Percentiles rank a stretch among this genome's conserved stretches.
phyloP scores from a whole-genome alignment of 2,797 vertebrate genomes.

The Furcifer pardalis region DNA sequence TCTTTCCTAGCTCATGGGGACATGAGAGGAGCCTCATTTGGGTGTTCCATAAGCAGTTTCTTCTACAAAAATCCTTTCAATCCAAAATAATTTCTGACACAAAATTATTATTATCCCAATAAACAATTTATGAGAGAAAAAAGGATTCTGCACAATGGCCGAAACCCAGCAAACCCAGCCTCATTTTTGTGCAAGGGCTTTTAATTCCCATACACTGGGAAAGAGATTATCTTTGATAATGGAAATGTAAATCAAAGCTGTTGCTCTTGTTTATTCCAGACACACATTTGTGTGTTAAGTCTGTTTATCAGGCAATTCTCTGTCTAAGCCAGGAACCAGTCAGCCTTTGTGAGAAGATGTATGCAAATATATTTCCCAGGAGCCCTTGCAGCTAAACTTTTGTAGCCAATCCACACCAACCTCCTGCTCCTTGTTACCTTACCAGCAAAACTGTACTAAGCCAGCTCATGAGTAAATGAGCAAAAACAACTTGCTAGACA shows the following conservation, averaged over 20 bases:
- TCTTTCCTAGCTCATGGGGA: no score
- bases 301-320: constrained; percentile 83
- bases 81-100: no score
- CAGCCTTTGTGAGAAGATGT: constrained; percentile 80
- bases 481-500: constrained; percentile 72
- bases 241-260: constrained; percentile 80
- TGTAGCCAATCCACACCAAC: constrained; percentile 61
- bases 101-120: no score
- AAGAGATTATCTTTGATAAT: constrained; percentile 80
- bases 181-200: constrained; percentile 65
- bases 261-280: constrained; percentile 81
- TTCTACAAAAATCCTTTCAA: no score
- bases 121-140: background rate
- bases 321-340: constrained; percentile 83
- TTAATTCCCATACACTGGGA: constrained; percentile 77
- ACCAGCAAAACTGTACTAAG: constrained; percentile 72
- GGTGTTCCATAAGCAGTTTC: no score
- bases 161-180: constrained; percentile 59
- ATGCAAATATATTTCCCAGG: constrained; percentile 80
- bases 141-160: constrained; percentile 54
- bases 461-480: constrained; percentile 73
- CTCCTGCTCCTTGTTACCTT: constrained; percentile 67
- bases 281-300: constrained; percentile 82
- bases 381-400: constrained; percentile 73
- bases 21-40: no score